phyloP scores from a whole-genome alignment of 2,797 vertebrate species.

The Prionace glauca region DNA sequence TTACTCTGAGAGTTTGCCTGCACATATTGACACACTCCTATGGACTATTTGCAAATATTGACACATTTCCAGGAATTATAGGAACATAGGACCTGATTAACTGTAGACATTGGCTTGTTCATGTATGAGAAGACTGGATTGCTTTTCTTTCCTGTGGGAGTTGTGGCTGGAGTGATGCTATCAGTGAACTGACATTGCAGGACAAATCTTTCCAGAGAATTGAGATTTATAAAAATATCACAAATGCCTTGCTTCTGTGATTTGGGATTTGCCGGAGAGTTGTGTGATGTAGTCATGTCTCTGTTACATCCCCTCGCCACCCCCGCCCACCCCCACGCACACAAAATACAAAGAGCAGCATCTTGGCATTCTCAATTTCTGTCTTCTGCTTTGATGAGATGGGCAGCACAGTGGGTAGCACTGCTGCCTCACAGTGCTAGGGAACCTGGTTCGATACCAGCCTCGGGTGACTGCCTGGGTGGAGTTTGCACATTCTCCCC shows the following conservation, averaged over 20 bases:
- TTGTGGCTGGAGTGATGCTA: background rate
- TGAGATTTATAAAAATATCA: background rate
- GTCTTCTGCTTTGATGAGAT: background rate
- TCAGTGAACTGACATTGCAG: background rate
- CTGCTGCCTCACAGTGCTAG: too few species aligned
- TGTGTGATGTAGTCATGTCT: background rate
- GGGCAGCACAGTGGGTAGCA: too few species aligned
- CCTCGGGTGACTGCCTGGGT: too few species aligned
- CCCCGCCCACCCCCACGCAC: background rate
- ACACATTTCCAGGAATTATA: background rate
- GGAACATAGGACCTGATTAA: background rate
- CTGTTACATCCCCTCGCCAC: too few species aligned
- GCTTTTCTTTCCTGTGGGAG: background rate
- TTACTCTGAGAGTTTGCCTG: background rate
- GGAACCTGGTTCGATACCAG: too few species aligned
- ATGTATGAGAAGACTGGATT: background rate
- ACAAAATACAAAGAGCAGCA: background rate
- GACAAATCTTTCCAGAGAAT: background rate
- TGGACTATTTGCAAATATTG: background rate
- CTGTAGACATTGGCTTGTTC: background rate
- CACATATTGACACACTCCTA: background rate
- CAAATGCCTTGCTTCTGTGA: too few species aligned
- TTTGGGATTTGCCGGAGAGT: background rate
- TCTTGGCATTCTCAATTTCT: background rate
- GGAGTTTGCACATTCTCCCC: too few species aligned